Percentiles rank a stretch among this genome's conserved stretches.
phyloP scores from a whole-genome alignment of 1,140 invertebrate genomes.

The Micrasema longulum region DNA sequence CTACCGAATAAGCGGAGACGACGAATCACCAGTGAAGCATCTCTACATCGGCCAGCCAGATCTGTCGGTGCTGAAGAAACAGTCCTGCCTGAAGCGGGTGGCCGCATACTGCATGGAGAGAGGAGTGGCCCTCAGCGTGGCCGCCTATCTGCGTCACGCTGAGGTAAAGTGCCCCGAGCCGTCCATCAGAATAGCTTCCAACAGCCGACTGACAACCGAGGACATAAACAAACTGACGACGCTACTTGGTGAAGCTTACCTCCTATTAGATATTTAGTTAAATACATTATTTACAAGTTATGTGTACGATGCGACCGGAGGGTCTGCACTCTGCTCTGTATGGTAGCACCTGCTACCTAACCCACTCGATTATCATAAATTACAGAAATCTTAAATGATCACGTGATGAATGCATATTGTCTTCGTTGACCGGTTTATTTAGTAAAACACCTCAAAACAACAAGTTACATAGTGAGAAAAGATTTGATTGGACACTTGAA shows the following conservation, averaged over 20 bases:
- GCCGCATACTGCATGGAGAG: constrained; percentile 70
- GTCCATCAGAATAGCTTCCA: constrained; percentile 74
- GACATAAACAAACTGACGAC: constrained; percentile 67
- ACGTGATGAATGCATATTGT: too few species aligned
- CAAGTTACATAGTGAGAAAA: too few species aligned
- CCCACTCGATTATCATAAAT: too few species aligned
- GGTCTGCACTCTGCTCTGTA: too few species aligned
- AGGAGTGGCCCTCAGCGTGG: constrained; percentile 73
- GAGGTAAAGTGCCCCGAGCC: constrained; percentile 73
- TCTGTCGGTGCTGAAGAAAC: constrained; percentile 66
- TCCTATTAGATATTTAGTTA: constrained; percentile 26
- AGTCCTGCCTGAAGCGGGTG: constrained; percentile 72
- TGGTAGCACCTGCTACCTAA: too few species aligned
- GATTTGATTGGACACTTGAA: too few species aligned
- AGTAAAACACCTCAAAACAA: too few species aligned
- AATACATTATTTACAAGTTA: too few species aligned
- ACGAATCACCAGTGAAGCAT: constrained; percentile 84
- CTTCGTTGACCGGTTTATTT: too few species aligned
- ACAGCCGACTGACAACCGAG: constrained; percentile 68
- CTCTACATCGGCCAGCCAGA: constrained; percentile 72
- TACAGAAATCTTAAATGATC: too few species aligned
- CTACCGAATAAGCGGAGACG: constrained; percentile 70
- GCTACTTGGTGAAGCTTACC: constrained; percentile 63
- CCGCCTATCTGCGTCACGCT: constrained; percentile 73
- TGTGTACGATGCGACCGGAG: too few species aligned